Percentiles rank a stretch among this genome's conserved stretches.
Conservation (phyloP, 2,888 invertebrate genomes). For the Margaritifera margaritifera region DNA sequence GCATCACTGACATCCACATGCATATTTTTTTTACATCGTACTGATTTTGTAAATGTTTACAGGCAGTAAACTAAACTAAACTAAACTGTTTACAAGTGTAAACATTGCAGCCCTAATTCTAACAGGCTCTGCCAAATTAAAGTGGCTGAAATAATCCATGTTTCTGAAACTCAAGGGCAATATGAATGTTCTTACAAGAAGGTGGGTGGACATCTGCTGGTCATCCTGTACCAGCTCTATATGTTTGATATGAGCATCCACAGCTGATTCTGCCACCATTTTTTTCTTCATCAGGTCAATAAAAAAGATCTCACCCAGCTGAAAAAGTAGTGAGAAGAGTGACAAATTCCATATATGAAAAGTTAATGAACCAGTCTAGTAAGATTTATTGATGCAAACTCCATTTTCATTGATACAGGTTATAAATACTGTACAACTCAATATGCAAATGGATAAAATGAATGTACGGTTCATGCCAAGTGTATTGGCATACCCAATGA, state of each 20-base stretch:
- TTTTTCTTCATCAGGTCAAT: constrained; percentile 83
- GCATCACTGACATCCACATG: no score
- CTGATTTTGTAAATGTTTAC: no score
- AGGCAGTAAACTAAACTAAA: no score
- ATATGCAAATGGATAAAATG: no score
- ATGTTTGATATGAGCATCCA: constrained; percentile 79
- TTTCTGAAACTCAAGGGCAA: background rate
- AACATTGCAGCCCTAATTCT: background rate
- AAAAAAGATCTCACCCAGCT: constrained; percentile 79
- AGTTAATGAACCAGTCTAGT: background rate
- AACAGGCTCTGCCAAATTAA: background rate
- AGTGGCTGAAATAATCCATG: background rate
- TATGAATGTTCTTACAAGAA: constrained; percentile 58
- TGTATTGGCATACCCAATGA: no score
- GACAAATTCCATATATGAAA: background rate
- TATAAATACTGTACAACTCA: no score
- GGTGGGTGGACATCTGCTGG: constrained; percentile 70
- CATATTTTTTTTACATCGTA: no score
- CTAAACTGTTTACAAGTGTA: no score
- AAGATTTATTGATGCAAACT: background rate
- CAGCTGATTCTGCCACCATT: constrained; percentile 80
- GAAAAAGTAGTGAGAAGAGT: constrained; percentile 26
- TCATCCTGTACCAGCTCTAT: constrained; percentile 84
- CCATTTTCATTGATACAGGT: no score
- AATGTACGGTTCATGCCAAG: no score